Conservation (phyloP, 1,140 invertebrate genomes). For the Penaeus vannamei region DNA sequence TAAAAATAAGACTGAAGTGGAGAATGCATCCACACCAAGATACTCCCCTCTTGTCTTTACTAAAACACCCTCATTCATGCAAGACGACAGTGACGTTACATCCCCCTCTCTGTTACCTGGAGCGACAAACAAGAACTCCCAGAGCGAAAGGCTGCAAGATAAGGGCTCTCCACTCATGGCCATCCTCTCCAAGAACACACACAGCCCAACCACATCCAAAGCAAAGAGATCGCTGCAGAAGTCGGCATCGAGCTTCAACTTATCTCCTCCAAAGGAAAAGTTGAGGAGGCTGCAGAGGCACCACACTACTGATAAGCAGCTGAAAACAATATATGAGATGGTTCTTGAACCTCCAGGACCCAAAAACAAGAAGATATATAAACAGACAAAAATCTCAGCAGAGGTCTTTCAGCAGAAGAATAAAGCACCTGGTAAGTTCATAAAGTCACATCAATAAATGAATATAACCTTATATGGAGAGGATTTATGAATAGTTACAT, state of each 20-base stretch:
- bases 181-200: not conserved
- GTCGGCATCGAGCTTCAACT: not conserved
- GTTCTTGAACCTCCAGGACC: conserved; percentile 1
- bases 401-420: conserved; percentile 7
- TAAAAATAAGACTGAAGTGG: not conserved
- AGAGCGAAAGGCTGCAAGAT: not conserved
- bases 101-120: conserved; percentile 2
- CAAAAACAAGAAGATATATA: conserved; percentile 10
- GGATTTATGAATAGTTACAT: too few species aligned
- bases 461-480: too few species aligned
- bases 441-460: not conserved
- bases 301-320: not conserved
- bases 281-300: not conserved
- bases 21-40: not conserved
- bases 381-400: conserved; percentile 32
- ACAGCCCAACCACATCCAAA: too few species aligned
- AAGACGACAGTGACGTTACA: not conserved
- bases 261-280: conserved; percentile 1
- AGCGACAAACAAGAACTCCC: not conserved
- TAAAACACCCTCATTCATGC: not conserved
- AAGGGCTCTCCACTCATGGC: not conserved
- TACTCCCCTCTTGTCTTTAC: not conserved
- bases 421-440: conserved; percentile 10
- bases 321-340: not conserved
- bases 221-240: not conserved